Evolutionary conservation across 2,113 vertebrate species (phyloP).

Genomic region (Danionella cerebrum): DNA sequence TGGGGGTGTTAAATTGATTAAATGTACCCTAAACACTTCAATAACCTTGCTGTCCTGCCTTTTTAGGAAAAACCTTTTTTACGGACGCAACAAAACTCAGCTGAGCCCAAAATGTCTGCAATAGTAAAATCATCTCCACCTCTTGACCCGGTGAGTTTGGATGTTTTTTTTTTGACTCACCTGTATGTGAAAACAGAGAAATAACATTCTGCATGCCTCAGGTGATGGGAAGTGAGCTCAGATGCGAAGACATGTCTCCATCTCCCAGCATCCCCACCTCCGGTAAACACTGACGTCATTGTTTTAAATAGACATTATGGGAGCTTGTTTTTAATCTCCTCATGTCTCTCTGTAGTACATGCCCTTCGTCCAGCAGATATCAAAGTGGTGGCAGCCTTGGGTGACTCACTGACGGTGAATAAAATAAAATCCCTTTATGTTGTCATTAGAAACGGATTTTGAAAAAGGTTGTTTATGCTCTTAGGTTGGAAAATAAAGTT

Average conservation of each 20-base stretch:
- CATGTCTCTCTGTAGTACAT: constrained; percentile 69
- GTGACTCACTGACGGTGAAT: constrained; percentile 86
- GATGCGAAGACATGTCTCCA: constrained; percentile 63
- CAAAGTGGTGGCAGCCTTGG: constrained; percentile 80
- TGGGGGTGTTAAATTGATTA: too few species aligned
- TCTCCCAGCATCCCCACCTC: constrained; percentile 68
- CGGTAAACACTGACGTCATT: constrained; percentile 60
- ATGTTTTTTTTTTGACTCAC: neutral
- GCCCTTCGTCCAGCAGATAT: constrained; percentile 80
- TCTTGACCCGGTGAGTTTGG: constrained; percentile 41
- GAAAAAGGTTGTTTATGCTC: too few species aligned
- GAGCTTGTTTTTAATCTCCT: neutral
- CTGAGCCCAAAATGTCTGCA: neutral
- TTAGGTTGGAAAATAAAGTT: too few species aligned
- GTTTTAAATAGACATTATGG: neutral
- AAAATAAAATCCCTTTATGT: too few species aligned
- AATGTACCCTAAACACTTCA: too few species aligned
- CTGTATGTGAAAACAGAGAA: neutral
- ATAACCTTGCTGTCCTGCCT: neutral
- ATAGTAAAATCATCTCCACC: neutral
- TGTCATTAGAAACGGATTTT: too few species aligned
- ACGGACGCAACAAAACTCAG: constrained; percentile 53
- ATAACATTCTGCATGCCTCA: constrained; percentile 39
- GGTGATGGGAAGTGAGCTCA: constrained; percentile 71
- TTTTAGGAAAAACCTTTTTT: constrained; percentile 55